These are phyloP conservation scores for Alouatta caraya DNA, from an alignment of 2,797 vertebrate species.

Conservation along the genomic window DNA sequence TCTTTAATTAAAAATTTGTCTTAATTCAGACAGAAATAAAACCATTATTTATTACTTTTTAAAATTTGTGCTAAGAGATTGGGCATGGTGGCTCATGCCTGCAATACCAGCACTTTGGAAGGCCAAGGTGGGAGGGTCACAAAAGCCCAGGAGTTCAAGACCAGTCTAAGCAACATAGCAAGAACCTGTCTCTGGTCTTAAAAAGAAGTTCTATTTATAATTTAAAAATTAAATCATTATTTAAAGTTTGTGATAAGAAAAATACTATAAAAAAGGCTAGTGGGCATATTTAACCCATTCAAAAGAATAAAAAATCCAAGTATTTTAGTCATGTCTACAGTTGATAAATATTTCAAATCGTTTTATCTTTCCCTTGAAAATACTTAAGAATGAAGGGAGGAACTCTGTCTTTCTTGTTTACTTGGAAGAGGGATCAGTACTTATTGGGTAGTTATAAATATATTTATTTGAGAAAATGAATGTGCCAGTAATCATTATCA, in stretches of 20 bases:
- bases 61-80: not conserved
- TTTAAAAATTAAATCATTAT: too few relatives aligned
- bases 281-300: constrained; percentile 22
- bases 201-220: too few relatives aligned
- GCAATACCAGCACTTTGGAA: too few relatives aligned
- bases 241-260: not conserved
- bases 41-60: constrained; percentile 19
- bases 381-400: not conserved
- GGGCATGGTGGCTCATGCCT: too few relatives aligned
- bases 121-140: too few relatives aligned
- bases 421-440: not conserved
- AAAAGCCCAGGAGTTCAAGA: too few relatives aligned
- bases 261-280: not conserved
- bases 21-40: constrained; percentile 43
- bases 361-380: not conserved
- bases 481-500: not conserved
- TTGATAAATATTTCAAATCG: not conserved
- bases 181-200: too few relatives aligned
- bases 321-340: constrained; percentile 12
- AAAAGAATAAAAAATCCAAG: constrained; percentile 24
- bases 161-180: too few relatives aligned
- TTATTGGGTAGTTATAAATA: not conserved
- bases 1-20: constrained; percentile 31
- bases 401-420: not conserved
- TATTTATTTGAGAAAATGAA: constrained; percentile 25